phyloP scores from a whole-genome alignment of 2,797 vertebrate species.

The Amazona finschi region DNA sequence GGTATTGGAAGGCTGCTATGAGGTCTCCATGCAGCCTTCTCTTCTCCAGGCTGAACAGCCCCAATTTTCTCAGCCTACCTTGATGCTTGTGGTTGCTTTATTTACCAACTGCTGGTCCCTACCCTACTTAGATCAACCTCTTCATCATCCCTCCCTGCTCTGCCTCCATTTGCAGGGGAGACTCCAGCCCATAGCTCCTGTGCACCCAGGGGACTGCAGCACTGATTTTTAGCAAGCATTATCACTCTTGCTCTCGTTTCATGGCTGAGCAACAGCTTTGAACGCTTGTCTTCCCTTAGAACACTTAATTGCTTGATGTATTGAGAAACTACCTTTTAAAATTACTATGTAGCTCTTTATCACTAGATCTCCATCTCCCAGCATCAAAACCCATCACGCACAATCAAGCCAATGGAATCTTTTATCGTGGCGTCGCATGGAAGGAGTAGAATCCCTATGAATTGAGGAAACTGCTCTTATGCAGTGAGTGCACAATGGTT shows the following conservation, averaged over 20 bases:
- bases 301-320: conserved; percentile 8
- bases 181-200: accelerated
- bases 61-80: too few species aligned
- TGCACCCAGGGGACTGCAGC: background rate
- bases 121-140: background rate
- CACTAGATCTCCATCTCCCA: background rate
- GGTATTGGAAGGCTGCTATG: too few species aligned
- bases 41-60: too few species aligned
- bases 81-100: background rate
- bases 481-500: background rate
- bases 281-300: background rate
- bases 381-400: background rate
- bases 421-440: background rate
- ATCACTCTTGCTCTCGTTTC: background rate
- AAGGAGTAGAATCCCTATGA: background rate
- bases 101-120: background rate
- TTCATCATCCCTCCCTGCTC: background rate
- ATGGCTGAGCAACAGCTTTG: background rate
- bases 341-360: background rate
- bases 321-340: conserved; percentile 4
- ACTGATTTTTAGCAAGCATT: background rate
- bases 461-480: background rate
- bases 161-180: background rate
- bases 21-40: too few species aligned
- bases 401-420: background rate